phyloP scores from a whole-genome alignment of 2,888 invertebrate genomes.

The Andrena praecox region DNA sequence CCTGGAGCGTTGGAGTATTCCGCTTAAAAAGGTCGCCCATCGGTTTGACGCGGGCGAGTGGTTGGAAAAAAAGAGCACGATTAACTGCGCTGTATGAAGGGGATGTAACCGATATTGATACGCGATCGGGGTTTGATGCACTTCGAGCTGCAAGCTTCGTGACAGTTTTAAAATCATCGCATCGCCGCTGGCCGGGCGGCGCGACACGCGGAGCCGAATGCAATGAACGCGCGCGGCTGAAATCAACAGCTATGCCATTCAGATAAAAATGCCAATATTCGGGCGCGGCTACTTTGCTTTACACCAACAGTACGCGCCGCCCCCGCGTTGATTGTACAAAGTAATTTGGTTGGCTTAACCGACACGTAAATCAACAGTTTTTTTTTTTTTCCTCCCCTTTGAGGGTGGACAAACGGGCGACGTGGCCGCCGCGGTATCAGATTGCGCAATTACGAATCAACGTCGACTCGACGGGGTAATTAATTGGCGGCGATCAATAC shows the following conservation, averaged over 20 bases:
- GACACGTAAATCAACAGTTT: slow-evolving; percentile 72
- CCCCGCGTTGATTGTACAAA: slow-evolving; percentile 72
- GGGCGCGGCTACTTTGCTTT: slow-evolving; percentile 70
- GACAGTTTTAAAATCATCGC: slow-evolving; percentile 53
- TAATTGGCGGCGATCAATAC: slow-evolving; percentile 71
- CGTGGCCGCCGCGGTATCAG: slow-evolving; percentile 59
- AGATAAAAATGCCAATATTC: slow-evolving; percentile 75
- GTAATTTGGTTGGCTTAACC: slow-evolving; percentile 74
- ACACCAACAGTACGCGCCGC: slow-evolving; percentile 52
- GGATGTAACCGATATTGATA: slow-evolving; percentile 29
- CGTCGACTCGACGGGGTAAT: slow-evolving; percentile 62
- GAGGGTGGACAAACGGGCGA: slow-evolving; percentile 65
- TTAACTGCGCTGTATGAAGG: slow-evolving; percentile 7
- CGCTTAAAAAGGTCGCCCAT: slow-evolving; percentile 1
- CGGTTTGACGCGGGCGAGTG: not conserved
- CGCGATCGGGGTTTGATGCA: slow-evolving; percentile 23
- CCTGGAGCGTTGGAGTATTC: not conserved
- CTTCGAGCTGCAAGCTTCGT: slow-evolving; percentile 20
- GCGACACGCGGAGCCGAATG: slow-evolving; percentile 26
- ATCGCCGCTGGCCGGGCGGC: slow-evolving; percentile 24
- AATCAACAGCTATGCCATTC: slow-evolving; percentile 67
- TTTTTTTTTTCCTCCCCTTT: slow-evolving; percentile 62
- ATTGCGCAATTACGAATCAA: slow-evolving; percentile 70
- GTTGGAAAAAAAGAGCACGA: not conserved
- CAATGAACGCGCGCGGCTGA: slow-evolving; percentile 57